phyloP scores from a whole-genome alignment of 2,888 invertebrate genomes.

The Coronaproctus castanopsis region DNA sequence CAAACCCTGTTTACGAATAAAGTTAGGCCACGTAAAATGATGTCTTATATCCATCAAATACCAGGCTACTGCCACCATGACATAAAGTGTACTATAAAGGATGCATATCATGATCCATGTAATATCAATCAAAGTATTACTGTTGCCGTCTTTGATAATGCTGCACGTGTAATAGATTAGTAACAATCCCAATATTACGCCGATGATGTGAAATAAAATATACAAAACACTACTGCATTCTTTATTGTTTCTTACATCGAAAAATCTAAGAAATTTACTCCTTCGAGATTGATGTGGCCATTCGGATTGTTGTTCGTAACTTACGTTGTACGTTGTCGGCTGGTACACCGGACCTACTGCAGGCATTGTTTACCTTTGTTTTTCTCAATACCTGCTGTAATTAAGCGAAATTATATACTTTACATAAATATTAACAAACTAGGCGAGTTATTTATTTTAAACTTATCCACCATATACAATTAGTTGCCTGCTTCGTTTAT shows the following conservation, averaged over 20 bases:
- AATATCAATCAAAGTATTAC: conserved; percentile 6
- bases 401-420: too few species aligned
- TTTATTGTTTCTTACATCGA: conserved; percentile 13
- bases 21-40: conserved; percentile 22
- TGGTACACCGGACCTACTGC: conserved; percentile 50
- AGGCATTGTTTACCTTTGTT: conserved; percentile 32
- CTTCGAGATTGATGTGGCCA: conserved; percentile 22
- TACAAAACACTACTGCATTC: conserved; percentile 9
- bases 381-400: conserved; percentile 19
- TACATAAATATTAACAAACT: too few species aligned
- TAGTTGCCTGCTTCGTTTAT: too few species aligned
- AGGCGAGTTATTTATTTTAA: too few species aligned
- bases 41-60: conserved; percentile 17
- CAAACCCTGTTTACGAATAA: conserved; percentile 23
- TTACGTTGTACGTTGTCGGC: conserved; percentile 43
- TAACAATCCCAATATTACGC: conserved; percentile 8
- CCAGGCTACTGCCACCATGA: conserved; percentile 11
- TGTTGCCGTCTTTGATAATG: conserved; percentile 1
- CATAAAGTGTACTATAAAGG: conserved; percentile 17
- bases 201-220: conserved; percentile 12
- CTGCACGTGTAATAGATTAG: conserved; percentile 3
- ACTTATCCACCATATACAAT: too few species aligned
- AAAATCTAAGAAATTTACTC: conserved; percentile 7
- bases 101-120: background rate
- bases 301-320: conserved; percentile 36